Evolutionary conservation across 2,113 vertebrate genomes (phyloP), one percentile per base, ranked within the genome.

Genomic region (Tretioscincus oriximinensis): DNA sequence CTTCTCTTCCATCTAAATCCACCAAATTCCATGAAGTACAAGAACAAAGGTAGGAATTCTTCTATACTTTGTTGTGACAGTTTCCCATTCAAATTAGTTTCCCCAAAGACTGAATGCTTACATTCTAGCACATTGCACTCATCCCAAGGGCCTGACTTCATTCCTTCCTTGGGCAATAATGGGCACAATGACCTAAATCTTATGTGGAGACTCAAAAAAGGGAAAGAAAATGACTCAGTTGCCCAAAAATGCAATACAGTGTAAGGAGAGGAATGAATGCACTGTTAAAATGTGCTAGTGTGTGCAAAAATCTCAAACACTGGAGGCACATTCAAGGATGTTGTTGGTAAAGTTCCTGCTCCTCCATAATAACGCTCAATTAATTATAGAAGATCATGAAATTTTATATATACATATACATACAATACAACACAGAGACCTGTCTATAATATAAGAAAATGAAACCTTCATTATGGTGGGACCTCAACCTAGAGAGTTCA

Each of bases 381-480:
- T 87, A 66, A 84, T 71, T 75, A 77, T 54, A 8, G 47, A 35
- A 77, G 86, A 83, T 77, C 20, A 63, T 31, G 79, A 76, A 61
- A 12, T 20, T 75, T 61, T n/a, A 14, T 24, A 5, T 18, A 58
- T 41, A 41, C 35, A 4, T 41, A 41, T 41, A 41, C 35, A 41
- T 41, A 41, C 35, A 41, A 41, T 41, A 41, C 35, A 41, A 41
- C 35, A 41, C 35, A 41, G 5, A 41, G 35, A 41, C 35, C 35
- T 41, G 5, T 2, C 35, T 41, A 41, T 41, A 41, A 41, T 41
- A 41, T 41, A 41, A 41, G 35, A 41, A 41, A 5, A 4, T 41
- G 35, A 41, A 41, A 41, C 35, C 35, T 41, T 41, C 35, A 41
- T 41, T 41, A n/a, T n/a, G n/a, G n/a, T n/a, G 35, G 35, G 35